phyloP scores from a whole-genome alignment of 1,140 invertebrate species.

The Battus philenor region DNA sequence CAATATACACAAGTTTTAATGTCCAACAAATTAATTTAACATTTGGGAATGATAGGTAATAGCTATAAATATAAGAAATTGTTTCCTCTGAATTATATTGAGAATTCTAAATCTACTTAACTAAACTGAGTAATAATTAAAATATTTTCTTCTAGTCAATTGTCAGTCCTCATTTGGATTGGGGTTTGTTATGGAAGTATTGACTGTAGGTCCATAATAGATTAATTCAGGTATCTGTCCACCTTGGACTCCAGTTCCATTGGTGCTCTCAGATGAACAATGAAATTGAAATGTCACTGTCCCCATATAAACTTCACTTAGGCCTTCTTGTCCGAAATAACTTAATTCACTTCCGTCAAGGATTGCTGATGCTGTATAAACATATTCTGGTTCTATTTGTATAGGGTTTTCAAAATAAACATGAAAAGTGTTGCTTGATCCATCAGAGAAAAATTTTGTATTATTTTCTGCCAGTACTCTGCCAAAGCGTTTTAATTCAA shows the following conservation, averaged over 20 bases:
- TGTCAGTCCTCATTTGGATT: slow-evolving; percentile 66
- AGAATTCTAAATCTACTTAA: slow-evolving; percentile 21
- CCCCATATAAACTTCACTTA: slow-evolving; percentile 92
- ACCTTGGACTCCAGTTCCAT: slow-evolving; percentile 95
- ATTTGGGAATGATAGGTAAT: slow-evolving; percentile 45
- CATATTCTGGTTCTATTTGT: slow-evolving; percentile 92
- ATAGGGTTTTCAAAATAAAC: slow-evolving; percentile 96
- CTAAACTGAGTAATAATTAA: slow-evolving; percentile 55
- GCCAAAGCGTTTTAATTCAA: slow-evolving; percentile 91
- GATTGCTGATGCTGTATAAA: slow-evolving; percentile 93
- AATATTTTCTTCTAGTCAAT: slow-evolving; percentile 31
- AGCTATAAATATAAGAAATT: slow-evolving; percentile 25
- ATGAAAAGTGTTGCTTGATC: slow-evolving; percentile 94
- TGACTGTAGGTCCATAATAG: slow-evolving; percentile 88
- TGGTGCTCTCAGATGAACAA: slow-evolving; percentile 94
- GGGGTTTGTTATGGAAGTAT: slow-evolving; percentile 41
- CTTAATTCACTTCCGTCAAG: slow-evolving; percentile 93
- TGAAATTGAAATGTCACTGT: slow-evolving; percentile 96
- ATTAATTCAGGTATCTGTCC: slow-evolving; percentile 96
- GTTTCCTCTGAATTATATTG: slow-evolving; percentile 17
- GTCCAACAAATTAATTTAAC: slow-evolving; percentile 60
- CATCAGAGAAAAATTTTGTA: slow-evolving; percentile 95
- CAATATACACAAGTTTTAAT: slow-evolving; percentile 58
- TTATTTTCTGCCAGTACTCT: slow-evolving; percentile 91
- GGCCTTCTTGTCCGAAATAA: slow-evolving; percentile 96